Conservation (phyloP, 2,888 invertebrate species). For the Listrodromus nycthemerus region DNA sequence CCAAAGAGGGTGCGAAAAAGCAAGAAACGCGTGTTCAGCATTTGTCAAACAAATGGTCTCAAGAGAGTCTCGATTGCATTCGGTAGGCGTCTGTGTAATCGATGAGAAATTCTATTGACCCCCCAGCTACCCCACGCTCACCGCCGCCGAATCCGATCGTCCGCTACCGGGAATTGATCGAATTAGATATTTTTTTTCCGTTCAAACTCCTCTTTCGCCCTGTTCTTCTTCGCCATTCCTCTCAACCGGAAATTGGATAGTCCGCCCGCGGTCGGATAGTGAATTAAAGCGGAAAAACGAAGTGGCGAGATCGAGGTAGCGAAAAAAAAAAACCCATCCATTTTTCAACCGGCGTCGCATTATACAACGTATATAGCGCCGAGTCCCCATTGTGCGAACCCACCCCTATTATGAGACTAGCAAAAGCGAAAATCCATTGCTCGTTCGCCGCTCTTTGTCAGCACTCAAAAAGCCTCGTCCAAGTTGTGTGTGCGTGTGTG, state of each 20-base stretch:
- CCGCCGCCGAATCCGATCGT: slow-evolving; percentile 49
- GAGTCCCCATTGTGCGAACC: slow-evolving; percentile 51
- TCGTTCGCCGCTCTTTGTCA: slow-evolving; percentile 42
- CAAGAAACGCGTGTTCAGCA: slow-evolving; percentile 37
- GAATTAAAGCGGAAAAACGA: slow-evolving; percentile 59
- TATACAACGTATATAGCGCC: slow-evolving; percentile 40
- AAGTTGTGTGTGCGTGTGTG: slow-evolving; percentile 13
- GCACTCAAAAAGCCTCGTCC: slow-evolving; percentile 33
- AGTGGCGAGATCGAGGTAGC: slow-evolving; percentile 45
- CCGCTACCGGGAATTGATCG: slow-evolving; percentile 53
- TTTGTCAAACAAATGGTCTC: slow-evolving; percentile 58
- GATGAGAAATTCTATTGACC: slow-evolving; percentile 58
- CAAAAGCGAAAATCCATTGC: slow-evolving; percentile 27
- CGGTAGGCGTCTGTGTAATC: slow-evolving; percentile 57
- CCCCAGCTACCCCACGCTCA: background rate
- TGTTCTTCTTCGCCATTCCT: slow-evolving; percentile 42
- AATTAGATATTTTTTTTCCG: slow-evolving; percentile 59
- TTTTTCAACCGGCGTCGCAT: slow-evolving; percentile 61
- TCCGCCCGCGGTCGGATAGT: slow-evolving; percentile 54
- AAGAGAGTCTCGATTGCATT: slow-evolving; percentile 48
- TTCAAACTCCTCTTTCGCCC: slow-evolving; percentile 26
- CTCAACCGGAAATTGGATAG: slow-evolving; percentile 62
- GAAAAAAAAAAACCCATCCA: slow-evolving; percentile 22
- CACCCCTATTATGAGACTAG: slow-evolving; percentile 29
- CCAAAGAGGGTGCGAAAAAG: slow-evolving; percentile 1